Evolutionary conservation across 2,797 vertebrate species (phyloP).

Genomic region (Chloroceryle amazona): DNA sequence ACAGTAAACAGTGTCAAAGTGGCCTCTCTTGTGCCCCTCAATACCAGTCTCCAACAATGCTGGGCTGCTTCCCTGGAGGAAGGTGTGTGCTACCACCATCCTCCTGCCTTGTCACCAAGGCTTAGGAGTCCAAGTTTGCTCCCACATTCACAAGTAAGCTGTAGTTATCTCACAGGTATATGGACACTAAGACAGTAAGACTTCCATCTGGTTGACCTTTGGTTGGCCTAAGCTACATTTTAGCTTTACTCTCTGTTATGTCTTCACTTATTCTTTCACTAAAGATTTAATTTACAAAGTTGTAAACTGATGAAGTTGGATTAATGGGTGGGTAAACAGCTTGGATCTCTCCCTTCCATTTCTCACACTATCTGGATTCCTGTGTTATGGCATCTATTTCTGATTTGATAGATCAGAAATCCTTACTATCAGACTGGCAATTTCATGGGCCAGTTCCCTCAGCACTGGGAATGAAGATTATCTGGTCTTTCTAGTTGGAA

Average conservation of each 20-base stretch:
- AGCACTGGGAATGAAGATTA: constrained; percentile 31
- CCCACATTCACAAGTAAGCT: not conserved
- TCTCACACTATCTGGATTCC: not conserved
- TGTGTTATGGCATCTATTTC: not conserved
- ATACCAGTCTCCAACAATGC: not conserved
- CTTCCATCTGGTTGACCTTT: not conserved
- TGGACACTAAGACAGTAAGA: not conserved
- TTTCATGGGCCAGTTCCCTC: constrained; percentile 67
- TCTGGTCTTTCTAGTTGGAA: constrained; percentile 49
- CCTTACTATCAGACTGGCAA: constrained; percentile 33
- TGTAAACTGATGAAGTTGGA: not conserved
- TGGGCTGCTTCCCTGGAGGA: not conserved
- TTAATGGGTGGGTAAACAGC: not conserved
- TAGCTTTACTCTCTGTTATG: not conserved
- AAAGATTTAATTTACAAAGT: not conserved
- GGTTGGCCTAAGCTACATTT: not conserved
- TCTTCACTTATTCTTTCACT: not conserved
- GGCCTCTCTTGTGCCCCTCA: not conserved
- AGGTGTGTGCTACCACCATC: not conserved
- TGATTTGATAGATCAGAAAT: constrained; percentile 47
- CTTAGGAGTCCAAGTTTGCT: not conserved
- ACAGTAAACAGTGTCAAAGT: not conserved
- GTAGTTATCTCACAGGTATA: not conserved
- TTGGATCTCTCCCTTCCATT: not conserved
- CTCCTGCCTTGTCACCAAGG: not conserved